Evolutionary conservation across 2,113 vertebrate genomes (phyloP).

Genomic region (Azemiops feae): DNA sequence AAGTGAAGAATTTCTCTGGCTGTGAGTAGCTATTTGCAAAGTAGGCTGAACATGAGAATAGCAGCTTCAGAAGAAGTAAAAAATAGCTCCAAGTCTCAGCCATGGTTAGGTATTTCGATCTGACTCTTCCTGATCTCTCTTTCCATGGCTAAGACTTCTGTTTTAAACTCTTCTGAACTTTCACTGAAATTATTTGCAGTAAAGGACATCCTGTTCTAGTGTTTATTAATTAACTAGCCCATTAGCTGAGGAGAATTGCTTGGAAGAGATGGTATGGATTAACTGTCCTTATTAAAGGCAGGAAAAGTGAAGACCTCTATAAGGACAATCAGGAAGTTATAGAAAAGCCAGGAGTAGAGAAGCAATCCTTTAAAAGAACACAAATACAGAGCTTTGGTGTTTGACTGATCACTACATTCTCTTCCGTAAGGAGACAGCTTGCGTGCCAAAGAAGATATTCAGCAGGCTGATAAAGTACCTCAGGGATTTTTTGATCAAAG

Average conservation of each 20-base stretch:
- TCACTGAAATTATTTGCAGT: background rate
- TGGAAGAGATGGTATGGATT: conserved; percentile 31
- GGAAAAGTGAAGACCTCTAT: background rate
- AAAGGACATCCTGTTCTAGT: background rate
- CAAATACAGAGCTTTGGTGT: background rate
- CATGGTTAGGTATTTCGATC: background rate
- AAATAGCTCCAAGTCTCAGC: background rate
- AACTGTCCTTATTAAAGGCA: conserved; percentile 20
- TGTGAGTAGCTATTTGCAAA: background rate
- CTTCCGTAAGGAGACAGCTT: conserved; percentile 28
- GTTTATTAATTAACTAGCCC: background rate
- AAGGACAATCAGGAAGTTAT: conserved; percentile 29
- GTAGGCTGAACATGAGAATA: background rate
- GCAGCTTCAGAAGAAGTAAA: background rate
- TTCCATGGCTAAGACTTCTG: background rate
- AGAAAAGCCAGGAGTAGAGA: conserved; percentile 28
- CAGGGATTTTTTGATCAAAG: conserved; percentile 70
- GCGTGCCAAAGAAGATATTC: conserved; percentile 47
- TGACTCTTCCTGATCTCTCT: background rate
- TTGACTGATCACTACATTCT: conserved; percentile 25
- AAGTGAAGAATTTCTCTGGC: background rate
- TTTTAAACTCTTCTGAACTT: conserved; percentile 24
- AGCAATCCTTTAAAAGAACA: conserved; percentile 37
- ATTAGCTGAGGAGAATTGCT: conserved; percentile 3
- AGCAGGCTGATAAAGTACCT: conserved; percentile 29